Conservation (phyloP, 2,113 vertebrate species). For the Hippolais icterina region DNA sequence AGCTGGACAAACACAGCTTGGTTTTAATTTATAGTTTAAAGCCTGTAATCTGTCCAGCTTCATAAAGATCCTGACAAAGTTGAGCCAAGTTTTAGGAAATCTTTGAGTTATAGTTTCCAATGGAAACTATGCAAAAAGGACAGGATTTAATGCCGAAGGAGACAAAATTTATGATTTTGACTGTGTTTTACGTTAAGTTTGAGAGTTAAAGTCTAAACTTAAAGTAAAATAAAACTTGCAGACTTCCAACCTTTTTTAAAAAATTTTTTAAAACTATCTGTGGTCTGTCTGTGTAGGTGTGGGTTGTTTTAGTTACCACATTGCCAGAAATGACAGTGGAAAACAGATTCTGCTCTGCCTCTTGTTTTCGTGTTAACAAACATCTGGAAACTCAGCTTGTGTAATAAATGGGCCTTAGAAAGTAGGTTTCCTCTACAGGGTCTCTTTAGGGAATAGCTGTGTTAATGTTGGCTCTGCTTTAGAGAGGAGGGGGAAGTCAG, state of each 20-base stretch:
- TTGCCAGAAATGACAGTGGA: not conserved
- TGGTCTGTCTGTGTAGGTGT: not conserved
- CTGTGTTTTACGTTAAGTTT: not conserved
- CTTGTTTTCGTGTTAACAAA: not conserved
- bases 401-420: not conserved
- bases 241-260: not conserved
- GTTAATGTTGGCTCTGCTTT: not conserved
- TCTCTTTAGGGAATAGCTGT: not conserved
- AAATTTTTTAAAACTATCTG: not conserved
- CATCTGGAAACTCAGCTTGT: constrained; percentile 17
- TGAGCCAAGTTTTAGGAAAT: not conserved
- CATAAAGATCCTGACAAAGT: not conserved
- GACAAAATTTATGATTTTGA: not conserved
- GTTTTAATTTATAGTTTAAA: constrained; percentile 7
- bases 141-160: not conserved
- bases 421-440: not conserved
- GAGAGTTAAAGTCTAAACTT: not conserved
- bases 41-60: not conserved
- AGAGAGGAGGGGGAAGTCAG: constrained; percentile 2
- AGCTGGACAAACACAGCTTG: not conserved
- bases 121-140: not conserved
- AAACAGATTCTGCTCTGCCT: not conserved
- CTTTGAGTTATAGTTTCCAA: not conserved
- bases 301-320: not conserved
- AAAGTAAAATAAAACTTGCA: not conserved